Evolutionary conservation across 2,888 invertebrate species (phyloP).

Genomic region (Machimus rusticus): DNA sequence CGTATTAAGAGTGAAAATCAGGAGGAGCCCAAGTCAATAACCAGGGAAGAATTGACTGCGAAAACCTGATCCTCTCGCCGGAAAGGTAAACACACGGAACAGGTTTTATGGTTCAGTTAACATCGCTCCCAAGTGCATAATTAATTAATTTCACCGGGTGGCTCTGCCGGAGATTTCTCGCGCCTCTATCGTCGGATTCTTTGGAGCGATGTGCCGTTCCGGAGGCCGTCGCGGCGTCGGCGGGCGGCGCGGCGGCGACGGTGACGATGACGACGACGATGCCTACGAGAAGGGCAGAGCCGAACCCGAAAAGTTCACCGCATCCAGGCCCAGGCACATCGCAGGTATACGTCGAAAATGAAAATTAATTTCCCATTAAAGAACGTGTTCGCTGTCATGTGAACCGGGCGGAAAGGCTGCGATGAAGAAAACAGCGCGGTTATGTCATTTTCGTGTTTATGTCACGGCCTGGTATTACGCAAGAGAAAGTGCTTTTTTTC

Average conservation of each 20-base stretch:
- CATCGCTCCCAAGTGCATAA: constrained; percentile 28
- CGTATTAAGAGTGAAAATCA: constrained; percentile 13
- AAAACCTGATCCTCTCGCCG: constrained; percentile 28
- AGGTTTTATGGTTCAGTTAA: constrained; percentile 35
- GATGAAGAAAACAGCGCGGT: background rate
- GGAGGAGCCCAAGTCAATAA: constrained; percentile 21
- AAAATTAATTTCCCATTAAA: constrained; percentile 48
- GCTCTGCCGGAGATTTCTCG: background rate
- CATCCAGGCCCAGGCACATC: background rate
- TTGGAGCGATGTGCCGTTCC: background rate
- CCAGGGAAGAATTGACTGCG: constrained; percentile 33
- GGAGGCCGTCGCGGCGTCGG: too few species aligned
- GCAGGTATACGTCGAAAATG: constrained; percentile 38
- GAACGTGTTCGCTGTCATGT: constrained; percentile 45
- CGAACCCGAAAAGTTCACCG: constrained; percentile 5
- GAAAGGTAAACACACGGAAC: constrained; percentile 29
- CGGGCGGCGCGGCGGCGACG: too few species aligned
- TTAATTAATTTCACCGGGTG: constrained; percentile 22
- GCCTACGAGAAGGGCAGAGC: background rate
- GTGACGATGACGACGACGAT: too few species aligned
- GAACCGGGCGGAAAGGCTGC: constrained; percentile 19
- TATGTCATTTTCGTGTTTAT: constrained; percentile 18
- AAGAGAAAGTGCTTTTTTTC: constrained; percentile 30
- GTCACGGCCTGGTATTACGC: constrained; percentile 35
- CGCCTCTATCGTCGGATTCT: background rate